Evolutionary conservation across 2,888 invertebrate species (phyloP).

Genomic region (Copidosoma aretas): DNA sequence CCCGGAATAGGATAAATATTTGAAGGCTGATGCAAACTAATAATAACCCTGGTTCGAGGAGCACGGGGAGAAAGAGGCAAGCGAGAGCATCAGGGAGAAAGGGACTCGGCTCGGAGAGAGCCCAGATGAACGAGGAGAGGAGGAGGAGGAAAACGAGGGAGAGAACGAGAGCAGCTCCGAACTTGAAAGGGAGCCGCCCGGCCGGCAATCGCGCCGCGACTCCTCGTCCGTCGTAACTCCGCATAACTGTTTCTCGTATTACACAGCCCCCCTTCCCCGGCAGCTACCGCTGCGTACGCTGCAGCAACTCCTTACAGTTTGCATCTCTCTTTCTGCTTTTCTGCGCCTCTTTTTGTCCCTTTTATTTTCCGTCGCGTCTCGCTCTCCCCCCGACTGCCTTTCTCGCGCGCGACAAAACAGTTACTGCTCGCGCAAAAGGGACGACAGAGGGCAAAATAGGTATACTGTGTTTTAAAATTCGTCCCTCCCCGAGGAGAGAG

Average conservation of each 20-base stretch:
- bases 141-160: slow-evolving; percentile 8
- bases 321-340: slow-evolving; percentile 24
- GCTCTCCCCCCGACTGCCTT: too few species aligned
- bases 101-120: too few species aligned
- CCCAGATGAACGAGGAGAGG: too few species aligned
- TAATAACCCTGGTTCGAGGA: slow-evolving; percentile 49
- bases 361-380: slow-evolving; percentile 9
- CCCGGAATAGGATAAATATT: slow-evolving; percentile 56
- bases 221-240: slow-evolving; percentile 29
- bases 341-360: slow-evolving; percentile 6
- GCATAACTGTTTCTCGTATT: slow-evolving; percentile 46
- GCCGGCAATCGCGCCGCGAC: slow-evolving; percentile 24
- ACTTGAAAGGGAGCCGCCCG: slow-evolving; percentile 35
- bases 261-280: slow-evolving; percentile 31
- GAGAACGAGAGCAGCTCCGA: slow-evolving; percentile 2
- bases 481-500: too few species aligned
- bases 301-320: neutral
- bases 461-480: too few species aligned
- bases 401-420: neutral
- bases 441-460: too few species aligned
- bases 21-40: slow-evolving; percentile 58
- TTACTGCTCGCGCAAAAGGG: too few species aligned
- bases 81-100: too few species aligned
- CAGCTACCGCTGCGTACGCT: slow-evolving; percentile 13
- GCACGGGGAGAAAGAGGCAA: too few species aligned